A percentile compares a stretch with the other conserved stretches of the same genome.
These are phyloP conservation scores for Camelus bactrianus DNA, from an alignment of 2,113 vertebrate species.

Conservation along the genomic window DNA sequence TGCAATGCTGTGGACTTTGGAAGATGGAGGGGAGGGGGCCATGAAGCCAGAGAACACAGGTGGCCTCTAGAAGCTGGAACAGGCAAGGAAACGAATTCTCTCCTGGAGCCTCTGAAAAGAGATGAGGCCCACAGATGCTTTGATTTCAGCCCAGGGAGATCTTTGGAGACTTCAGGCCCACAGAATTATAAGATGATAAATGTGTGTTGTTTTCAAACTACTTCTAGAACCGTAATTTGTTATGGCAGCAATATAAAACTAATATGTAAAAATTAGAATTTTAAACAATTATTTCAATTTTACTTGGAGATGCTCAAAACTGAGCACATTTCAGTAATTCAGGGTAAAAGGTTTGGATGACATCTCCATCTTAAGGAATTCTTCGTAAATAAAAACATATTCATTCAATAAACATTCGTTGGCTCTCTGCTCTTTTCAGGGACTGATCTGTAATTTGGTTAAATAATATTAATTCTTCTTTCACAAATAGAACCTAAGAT, in stretches of 20 bases:
- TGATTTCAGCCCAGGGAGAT: not conserved
- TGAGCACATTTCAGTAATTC: not conserved
- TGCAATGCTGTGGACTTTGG: not conserved
- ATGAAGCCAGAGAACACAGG: not conserved
- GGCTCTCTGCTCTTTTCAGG: not conserved
- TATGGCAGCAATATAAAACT: not conserved
- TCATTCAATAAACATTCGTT: not conserved
- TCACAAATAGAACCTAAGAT: not conserved
- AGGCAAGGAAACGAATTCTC: not conserved
- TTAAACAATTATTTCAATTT: not conserved
- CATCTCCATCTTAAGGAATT: not conserved
- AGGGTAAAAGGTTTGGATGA: not conserved
- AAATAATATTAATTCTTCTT: not conserved
- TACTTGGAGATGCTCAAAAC: not conserved
- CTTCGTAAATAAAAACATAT: not conserved
- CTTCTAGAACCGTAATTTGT: not conserved
- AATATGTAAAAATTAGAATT: not conserved
- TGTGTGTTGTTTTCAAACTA: not conserved
- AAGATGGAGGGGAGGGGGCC: accelerated
- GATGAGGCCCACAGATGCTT: too few relatives aligned
- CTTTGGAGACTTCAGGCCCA: not conserved
- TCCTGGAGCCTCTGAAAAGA: not conserved
- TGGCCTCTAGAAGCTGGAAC: not conserved
- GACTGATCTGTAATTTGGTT: not conserved
- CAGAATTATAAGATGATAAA: not conserved